phyloP scores from a whole-genome alignment of 2,113 vertebrate genomes.

The Anhinga rufa region DNA sequence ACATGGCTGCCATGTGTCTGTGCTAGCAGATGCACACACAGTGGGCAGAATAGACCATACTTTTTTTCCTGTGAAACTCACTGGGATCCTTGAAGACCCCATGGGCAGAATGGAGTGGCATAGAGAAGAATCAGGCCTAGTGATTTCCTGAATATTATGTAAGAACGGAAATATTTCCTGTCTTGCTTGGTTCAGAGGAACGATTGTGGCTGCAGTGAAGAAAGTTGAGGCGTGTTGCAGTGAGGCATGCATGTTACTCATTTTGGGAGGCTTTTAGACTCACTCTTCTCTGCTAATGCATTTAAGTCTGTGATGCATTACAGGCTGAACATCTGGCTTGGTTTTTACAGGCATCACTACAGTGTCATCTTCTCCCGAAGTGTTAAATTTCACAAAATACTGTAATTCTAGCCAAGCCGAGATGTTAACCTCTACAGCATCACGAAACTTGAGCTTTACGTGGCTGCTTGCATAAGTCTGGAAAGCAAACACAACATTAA shows the following conservation, averaged over 20 bases:
- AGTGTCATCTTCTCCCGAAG: neutral
- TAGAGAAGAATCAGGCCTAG: neutral
- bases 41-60: fast-evolving
- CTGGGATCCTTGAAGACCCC: neutral
- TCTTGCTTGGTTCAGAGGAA: neutral
- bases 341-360: neutral
- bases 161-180: neutral
- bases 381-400: conserved; percentile 28
- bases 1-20: neutral
- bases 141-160: neutral
- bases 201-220: neutral
- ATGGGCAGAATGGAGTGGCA: neutral
- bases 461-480: neutral
- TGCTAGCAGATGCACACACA: neutral
- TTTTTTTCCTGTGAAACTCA: neutral
- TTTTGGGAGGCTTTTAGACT: neutral
- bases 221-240: neutral
- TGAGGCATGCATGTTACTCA: neutral
- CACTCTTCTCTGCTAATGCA: neutral
- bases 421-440: neutral
- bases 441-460: neutral
- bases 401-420: neutral
- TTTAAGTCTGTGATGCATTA: neutral
- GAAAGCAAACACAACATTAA: neutral
- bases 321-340: conserved; percentile 17